These are phyloP conservation scores for Epinephelus moara DNA, from an alignment of 2,113 vertebrate species.

Conservation along the genomic window DNA sequence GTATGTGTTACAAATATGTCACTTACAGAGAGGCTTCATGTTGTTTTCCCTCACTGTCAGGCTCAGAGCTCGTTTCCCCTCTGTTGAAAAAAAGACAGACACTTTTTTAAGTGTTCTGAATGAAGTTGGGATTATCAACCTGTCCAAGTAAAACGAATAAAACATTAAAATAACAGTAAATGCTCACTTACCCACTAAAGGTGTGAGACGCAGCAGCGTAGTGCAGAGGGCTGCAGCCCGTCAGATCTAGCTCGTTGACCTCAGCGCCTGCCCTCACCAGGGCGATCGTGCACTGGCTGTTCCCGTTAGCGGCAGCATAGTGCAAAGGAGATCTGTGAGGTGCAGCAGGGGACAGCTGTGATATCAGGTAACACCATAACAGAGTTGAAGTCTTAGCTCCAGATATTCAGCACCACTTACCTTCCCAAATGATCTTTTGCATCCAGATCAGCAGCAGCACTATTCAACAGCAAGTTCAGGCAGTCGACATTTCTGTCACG, in stretches of 20 bases:
- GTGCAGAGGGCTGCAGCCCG: constrained; percentile 94
- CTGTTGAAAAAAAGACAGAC: constrained; percentile 69
- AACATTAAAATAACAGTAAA: neutral
- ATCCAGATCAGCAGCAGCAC: constrained; percentile 89
- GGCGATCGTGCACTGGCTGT: constrained; percentile 91
- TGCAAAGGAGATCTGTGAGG: constrained; percentile 91
- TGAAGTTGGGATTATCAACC: neutral
- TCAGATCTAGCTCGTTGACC: constrained; percentile 91
- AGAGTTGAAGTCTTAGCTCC: neutral
- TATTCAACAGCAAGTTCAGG: constrained; percentile 94
- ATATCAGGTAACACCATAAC: neutral
- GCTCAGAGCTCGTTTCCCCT: constrained; percentile 83
- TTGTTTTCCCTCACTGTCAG: constrained; percentile 85
- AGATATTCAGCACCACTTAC: constrained; percentile 71
- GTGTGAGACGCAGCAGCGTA: constrained; percentile 94
- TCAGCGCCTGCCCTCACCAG: constrained; percentile 91
- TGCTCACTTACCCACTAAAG: constrained; percentile 87
- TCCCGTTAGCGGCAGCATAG: constrained; percentile 94
- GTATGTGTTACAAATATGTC: neutral
- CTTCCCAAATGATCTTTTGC: constrained; percentile 93
- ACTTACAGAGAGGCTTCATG: constrained; percentile 96
- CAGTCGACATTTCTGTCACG: constrained; percentile 92
- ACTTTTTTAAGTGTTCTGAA: neutral
- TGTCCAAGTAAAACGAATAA: neutral
- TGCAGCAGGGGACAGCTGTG: neutral